Conservation (phyloP, 1,140 invertebrate species). For the Antheraea pernyi region DNA sequence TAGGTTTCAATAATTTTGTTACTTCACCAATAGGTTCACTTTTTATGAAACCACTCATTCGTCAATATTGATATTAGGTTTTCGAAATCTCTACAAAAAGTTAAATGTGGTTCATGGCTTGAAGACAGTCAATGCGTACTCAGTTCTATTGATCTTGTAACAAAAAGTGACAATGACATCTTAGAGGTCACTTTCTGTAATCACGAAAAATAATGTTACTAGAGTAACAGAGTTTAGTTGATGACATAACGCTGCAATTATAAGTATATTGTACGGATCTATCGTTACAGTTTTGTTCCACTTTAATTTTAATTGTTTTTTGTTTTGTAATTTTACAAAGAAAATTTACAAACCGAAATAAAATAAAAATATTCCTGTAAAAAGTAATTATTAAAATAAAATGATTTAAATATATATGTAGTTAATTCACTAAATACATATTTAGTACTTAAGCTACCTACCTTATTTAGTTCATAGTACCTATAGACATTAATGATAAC, state of each 20-base stretch:
- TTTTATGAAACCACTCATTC: conserved; percentile 1
- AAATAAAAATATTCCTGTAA: too few species aligned
- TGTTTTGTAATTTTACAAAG: too few species aligned
- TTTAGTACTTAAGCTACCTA: too few species aligned
- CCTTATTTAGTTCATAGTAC: too few species aligned
- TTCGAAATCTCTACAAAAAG: conserved; percentile 16
- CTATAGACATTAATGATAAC: too few species aligned
- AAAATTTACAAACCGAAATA: too few species aligned
- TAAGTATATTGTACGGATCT: background rate
- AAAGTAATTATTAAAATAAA: too few species aligned
- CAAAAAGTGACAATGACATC: conserved; percentile 38
- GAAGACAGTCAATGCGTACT: conserved; percentile 19
- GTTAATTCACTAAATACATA: too few species aligned
- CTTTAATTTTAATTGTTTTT: background rate
- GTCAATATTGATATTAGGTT: background rate
- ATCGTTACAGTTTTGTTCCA: background rate
- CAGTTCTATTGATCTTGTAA: conserved; percentile 20
- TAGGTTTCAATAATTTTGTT: background rate
- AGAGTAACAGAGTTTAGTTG: background rate
- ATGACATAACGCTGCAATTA: background rate
- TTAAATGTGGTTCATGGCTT: conserved; percentile 40
- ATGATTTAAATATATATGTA: too few species aligned
- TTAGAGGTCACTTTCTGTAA: conserved; percentile 30
- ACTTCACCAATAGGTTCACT: background rate
- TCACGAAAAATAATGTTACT: conserved; percentile 7